Percentiles rank a stretch among this genome's conserved stretches.
phyloP scores from a whole-genome alignment of 2,888 invertebrate genomes.

The Linnaemya tessellans region DNA sequence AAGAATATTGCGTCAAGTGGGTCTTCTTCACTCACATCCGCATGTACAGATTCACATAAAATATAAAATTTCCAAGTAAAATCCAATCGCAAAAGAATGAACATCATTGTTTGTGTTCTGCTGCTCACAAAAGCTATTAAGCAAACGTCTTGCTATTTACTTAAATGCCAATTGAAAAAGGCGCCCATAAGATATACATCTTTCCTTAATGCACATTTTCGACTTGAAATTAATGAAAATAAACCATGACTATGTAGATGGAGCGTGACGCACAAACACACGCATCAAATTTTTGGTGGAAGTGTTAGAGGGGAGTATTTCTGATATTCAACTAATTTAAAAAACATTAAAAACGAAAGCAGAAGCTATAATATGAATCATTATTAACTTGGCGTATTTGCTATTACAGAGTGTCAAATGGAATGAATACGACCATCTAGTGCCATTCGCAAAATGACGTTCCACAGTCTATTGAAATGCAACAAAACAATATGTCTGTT shows the following conservation, averaged over 20 bases:
- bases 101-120: conserved; percentile 16
- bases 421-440: background rate
- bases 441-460: conserved; percentile 32
- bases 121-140: conserved; percentile 24
- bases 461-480: background rate
- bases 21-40: background rate
- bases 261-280: background rate
- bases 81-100: conserved; percentile 15
- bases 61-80: background rate
- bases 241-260: background rate
- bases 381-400: conserved; percentile 54
- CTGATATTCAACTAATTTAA: conserved; percentile 53
- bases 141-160: conserved; percentile 48
- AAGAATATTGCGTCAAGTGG: background rate
- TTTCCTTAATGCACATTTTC: conserved; percentile 52
- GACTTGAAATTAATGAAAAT: background rate
- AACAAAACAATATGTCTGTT: too few species aligned
- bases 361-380: conserved; percentile 38
- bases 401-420: conserved; percentile 14
- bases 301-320: background rate
- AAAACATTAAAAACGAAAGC: conserved; percentile 45
- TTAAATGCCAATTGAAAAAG: conserved; percentile 58
- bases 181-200: conserved; percentile 2
- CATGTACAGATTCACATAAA: background rate
- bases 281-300: background rate